Evolutionary conservation across 2,113 vertebrate genomes (phyloP), one percentile per base, ranked within the genome.

Genomic region (Dicerorhinus sumatrensis): DNA sequence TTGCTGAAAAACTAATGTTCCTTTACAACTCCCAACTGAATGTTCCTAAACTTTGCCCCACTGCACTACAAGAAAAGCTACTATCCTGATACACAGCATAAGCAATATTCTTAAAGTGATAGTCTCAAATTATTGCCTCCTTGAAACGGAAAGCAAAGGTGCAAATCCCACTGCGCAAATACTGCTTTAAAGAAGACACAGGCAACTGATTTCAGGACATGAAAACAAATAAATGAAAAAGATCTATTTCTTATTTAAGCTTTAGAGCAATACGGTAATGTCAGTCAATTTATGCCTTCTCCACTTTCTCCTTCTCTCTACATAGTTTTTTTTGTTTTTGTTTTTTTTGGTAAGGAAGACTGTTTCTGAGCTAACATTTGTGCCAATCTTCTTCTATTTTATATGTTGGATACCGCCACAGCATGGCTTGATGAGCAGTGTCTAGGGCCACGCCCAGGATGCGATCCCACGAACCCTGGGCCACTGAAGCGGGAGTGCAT

Each of bases 81-180:
- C 39, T 60, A 65, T 48, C 21, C 29, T 20, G 58, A 48, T 8
- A 2, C 0, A 0, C 23, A 92, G 89, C 82, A 29, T 36, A 65
- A 85, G 89, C 2, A 0, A 42, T 80, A 95, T 60, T 96, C 97
- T 98, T 98, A 97, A 97, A 98, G 97, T 12, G 96, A 96, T 18
- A 98, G 81, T 72, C 69, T 46, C 96, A 48, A 58, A 48, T 58
- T 87, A 86, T 14, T 75, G 65, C 46, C 60, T 91, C 76, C 33
- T 1, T 29, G 63, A 72, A n/a, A 92, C 31, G 39, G 58, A 83
- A 84, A 67, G 21, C 20, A 72, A 93, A 67, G 16, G 9, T 17
- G 76, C 65, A 82, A 94, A 86, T 85, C 23, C 39, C 48, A 73
- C 5, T n/a, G 29, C 4, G 72, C 46, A 90, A 87, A 92, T n/a